Evolutionary conservation across 2,797 vertebrate genomes (phyloP), one percentile per base, ranked within the genome.

Genomic region (Varecia variegata): DNA sequence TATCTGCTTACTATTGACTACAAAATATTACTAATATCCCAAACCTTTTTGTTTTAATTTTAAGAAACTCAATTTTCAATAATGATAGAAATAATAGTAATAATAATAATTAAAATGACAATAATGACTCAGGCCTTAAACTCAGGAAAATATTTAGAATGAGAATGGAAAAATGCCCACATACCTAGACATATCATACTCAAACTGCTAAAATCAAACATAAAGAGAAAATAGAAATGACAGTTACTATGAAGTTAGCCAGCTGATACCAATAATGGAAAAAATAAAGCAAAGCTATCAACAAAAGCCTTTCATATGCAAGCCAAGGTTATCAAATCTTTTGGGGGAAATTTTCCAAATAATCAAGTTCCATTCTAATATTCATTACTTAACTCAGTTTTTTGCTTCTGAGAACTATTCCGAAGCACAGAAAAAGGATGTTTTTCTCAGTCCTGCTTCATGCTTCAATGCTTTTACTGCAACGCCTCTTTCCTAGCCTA

Each of bases 401-500:
- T 68, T 27, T 13, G 20, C 5, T 9, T 77, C 17, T 35, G 17
- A 65, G 27, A 86, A 73, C 74, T 68, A 35, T 5, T 47, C 10
- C 23, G 43, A 74, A 80, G 8, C 54, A 21, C 20, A 27, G 50
- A n/a, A 73, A 58, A 71, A 47, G 10, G n/a, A 52, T 5, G 0
- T 7, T n/a, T 32, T 3, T 11, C 27, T 84, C 35, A 30, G 14
- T 18, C 8, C 2, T 62, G 12, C 8, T 73, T 45, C 14, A 15
- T 21, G 3, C 5, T 32, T 23, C 0, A 0, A 17, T 38, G 11
- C 27, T 60, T 3, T 81, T 30, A n/a, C 7, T 32, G 1, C 50
- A 67, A 1, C 10, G 1, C 11, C 5, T 74, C 13, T 73, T 87
- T 62, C 3, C 9, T 21, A 56, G 45, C 13, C 88, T 62, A 14